Base-by-base conservation (phyloP, 2,888 invertebrate genomes). In the Stenichneumon culpator region DNA sequence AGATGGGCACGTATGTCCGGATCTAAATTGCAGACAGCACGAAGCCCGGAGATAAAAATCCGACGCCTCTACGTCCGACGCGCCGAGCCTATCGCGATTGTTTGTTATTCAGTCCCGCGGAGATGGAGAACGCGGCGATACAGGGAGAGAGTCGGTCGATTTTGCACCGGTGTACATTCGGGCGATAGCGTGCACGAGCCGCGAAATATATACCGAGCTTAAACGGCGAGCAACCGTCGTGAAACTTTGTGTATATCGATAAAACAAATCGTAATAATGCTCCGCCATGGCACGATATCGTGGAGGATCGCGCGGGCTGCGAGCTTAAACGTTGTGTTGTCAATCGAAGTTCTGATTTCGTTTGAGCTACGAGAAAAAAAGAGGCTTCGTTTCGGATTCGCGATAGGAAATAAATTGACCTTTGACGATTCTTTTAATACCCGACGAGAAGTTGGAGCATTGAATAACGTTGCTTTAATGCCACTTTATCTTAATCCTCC, bases 181-280 rank as follows among this genome's bases (percentile, higher is more conserved):
- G 63, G 19, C 22, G 60, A 75, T 50, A 19, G 50, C 74, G 25
- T 65, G 22, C 47, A 63, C 60, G 47, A 63, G 39, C 50, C 6
- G n/a, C 5, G 32, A 11, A 44, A 74, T 7, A 63, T 22, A 75
- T 22, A 75, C 50, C 28, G 32, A 65, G 19, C 63, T 11, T 44
- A 36, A 75, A n/a, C 74, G 65, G 28, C 32, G 36, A 60, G 28
- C 60, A 60, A 32, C 50, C n/a, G 14, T 44, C 14, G 63, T 7
- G 50, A 22, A 50, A 32, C 65, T 25, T 16, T 32, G n/a, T 32
- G 7, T 36, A 9, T 75, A 75, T 75, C 50, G 74, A 75, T 50
- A 50, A 32, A 75, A 75, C 74, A 14, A 65, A 75, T 75, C 63
- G 74, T n/a, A 32, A 50, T 22, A 75, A 65, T 16, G 65, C 32